Percentiles rank a stretch among this genome's conserved stretches.
These are phyloP conservation scores for Drosophila neotestacea DNA, from an alignment of 2,888 invertebrate species.

Conservation along the genomic window DNA sequence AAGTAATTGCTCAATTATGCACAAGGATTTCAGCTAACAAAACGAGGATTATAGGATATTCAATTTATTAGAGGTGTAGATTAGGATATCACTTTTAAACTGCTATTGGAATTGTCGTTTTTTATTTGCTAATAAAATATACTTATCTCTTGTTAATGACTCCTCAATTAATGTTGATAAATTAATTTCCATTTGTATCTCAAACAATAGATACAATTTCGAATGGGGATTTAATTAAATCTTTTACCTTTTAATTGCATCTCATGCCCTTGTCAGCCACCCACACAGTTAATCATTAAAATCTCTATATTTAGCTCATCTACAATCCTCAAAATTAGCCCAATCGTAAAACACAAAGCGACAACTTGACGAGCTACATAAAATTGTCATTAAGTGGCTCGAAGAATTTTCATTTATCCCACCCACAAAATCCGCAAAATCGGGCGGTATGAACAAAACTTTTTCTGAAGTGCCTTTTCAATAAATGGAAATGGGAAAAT, in stretches of 20 bases:
- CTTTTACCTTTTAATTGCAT: constrained; percentile 61
- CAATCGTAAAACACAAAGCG: constrained; percentile 57
- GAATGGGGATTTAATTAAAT: constrained; percentile 63
- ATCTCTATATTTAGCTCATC: constrained; percentile 19
- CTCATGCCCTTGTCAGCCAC: constrained; percentile 11
- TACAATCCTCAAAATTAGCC: constrained; percentile 17
- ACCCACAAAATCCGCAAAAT: constrained; percentile 31
- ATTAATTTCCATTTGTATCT: constrained; percentile 54
- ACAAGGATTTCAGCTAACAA: neutral
- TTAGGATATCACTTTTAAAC: constrained; percentile 1
- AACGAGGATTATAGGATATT: too few relatives aligned
- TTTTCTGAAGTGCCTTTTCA: constrained; percentile 54
- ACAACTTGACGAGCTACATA: constrained; percentile 70
- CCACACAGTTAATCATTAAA: constrained; percentile 61
- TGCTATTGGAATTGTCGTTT: neutral
- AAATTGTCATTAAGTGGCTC: constrained; percentile 69
- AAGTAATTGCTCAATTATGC: constrained; percentile 13
- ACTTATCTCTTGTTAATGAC: constrained; percentile 12
- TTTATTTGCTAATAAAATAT: constrained; percentile 11
- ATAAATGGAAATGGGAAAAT: constrained; percentile 43
- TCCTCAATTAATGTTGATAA: constrained; percentile 25
- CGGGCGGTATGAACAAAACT: constrained; percentile 42
- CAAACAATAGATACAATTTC: constrained; percentile 40
- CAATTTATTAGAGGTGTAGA: constrained; percentile 3
- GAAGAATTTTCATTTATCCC: constrained; percentile 27